These are phyloP conservation scores for Leptoteleia sp. DNA, from an alignment of 1,140 invertebrate genomes.

Conservation along the genomic window DNA sequence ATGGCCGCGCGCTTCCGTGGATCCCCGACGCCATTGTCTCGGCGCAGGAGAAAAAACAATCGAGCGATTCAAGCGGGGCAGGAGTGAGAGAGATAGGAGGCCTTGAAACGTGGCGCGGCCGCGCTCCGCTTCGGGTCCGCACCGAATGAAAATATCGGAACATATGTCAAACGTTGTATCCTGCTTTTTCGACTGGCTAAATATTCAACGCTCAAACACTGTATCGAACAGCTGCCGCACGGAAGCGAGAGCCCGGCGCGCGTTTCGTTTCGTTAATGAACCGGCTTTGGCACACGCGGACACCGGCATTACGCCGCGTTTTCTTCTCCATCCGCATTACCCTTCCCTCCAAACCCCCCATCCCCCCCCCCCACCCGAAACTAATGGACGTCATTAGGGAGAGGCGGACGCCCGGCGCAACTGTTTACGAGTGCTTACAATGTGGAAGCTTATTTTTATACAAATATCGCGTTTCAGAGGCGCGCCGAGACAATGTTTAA, in stretches of 20 bases:
- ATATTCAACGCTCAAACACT: conserved; percentile 43
- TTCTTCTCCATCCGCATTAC: too few relatives aligned
- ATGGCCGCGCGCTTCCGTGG: too few relatives aligned
- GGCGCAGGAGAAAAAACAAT: conserved; percentile 58
- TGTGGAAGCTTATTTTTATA: conserved; percentile 41
- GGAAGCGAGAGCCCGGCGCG: conserved; percentile 43
- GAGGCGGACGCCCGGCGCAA: conserved; percentile 11
- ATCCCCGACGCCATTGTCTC: too few relatives aligned
- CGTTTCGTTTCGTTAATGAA: conserved; percentile 51
- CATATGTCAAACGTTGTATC: conserved; percentile 56
- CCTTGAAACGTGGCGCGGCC: conserved; percentile 21
- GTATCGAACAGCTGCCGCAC: conserved; percentile 52
- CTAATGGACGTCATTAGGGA: conserved; percentile 57
- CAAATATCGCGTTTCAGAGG: conserved; percentile 47
- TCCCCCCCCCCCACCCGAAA: too few relatives aligned
- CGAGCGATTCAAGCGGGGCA: conserved; percentile 6
- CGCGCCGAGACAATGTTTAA: conserved; percentile 28
- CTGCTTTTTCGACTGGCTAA: conserved; percentile 57
- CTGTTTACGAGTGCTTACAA: conserved; percentile 44
- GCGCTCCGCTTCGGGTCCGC: conserved; percentile 13
- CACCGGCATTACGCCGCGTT: too few relatives aligned
- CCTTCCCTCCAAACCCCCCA: too few relatives aligned
- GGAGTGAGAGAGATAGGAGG: too few relatives aligned
- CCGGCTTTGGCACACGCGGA: too few relatives aligned
- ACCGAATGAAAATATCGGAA: conserved; percentile 50